Evolutionary conservation across 2,797 vertebrate genomes (phyloP).

Genomic region (Hoplostethus mediterraneus): DNA sequence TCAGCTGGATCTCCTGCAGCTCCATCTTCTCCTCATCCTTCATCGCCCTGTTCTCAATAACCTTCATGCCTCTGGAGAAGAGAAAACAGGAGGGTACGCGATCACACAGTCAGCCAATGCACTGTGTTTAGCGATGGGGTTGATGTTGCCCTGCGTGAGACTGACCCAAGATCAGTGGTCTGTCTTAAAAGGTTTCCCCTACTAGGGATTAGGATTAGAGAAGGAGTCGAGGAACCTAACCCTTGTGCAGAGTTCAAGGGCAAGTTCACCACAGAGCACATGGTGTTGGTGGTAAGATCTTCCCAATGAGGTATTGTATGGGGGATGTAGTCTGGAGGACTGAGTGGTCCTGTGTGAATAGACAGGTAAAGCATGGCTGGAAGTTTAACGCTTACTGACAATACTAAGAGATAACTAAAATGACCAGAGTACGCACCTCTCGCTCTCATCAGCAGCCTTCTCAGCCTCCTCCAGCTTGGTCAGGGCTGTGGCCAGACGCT

Average conservation of each 20-base stretch:
- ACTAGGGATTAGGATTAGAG: background rate
- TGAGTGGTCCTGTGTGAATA: background rate
- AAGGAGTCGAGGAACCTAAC: background rate
- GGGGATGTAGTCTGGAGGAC: background rate
- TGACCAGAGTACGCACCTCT: constrained; percentile 87
- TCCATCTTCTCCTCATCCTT: constrained; percentile 99
- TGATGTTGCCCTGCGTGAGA: background rate
- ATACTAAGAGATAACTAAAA: too few relatives aligned
- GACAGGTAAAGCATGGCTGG: background rate
- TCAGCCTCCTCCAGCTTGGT: constrained; percentile 99
- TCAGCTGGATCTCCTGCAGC: constrained; percentile 98
- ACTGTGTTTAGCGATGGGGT: background rate
- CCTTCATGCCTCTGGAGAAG: constrained; percentile 95
- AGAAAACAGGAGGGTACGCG: background rate
- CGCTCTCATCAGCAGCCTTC: constrained; percentile 99
- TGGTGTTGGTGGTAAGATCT: background rate
- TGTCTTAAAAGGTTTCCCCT: background rate
- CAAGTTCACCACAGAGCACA: background rate
- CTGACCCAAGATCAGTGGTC: background rate
- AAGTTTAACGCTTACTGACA: too few relatives aligned
- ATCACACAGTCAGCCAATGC: background rate
- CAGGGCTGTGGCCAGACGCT: constrained; percentile 96
- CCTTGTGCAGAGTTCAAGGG: background rate
- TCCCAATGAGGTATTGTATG: background rate
- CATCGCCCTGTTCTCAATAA: constrained; percentile 98